Percentiles rank a stretch among this genome's conserved stretches.
Conservation (phyloP, 2,888 invertebrate species). For the Anorthoa munda region DNA sequence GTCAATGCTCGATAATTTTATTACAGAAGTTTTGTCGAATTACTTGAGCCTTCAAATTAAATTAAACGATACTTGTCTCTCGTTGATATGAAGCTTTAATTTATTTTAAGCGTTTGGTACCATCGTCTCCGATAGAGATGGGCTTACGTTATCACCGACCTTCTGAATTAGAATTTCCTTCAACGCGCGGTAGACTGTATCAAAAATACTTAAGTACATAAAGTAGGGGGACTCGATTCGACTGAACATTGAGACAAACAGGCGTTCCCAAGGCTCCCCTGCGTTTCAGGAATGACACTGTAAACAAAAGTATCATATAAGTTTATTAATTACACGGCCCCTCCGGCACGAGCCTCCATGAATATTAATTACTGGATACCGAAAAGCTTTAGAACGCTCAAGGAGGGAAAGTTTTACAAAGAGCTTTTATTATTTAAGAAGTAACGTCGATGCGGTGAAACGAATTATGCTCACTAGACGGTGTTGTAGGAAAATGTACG, state of each 20-base stretch:
- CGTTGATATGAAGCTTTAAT: constrained; percentile 82
- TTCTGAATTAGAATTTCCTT: constrained; percentile 45
- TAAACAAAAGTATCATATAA: constrained; percentile 91
- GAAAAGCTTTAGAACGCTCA: constrained; percentile 90
- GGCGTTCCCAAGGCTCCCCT: constrained; percentile 75
- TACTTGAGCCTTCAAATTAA: constrained; percentile 88
- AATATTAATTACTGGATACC: constrained; percentile 91
- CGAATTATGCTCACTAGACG: constrained; percentile 83
- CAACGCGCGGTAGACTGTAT: constrained; percentile 40
- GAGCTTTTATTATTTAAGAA: constrained; percentile 91
- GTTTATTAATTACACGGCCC: constrained; percentile 91
- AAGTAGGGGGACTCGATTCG: constrained; percentile 57
- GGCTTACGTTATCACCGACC: constrained; percentile 51
- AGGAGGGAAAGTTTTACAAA: constrained; percentile 91
- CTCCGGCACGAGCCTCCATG: constrained; percentile 89
- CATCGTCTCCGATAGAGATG: constrained; percentile 54
- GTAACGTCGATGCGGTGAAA: constrained; percentile 87
- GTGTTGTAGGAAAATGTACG: constrained; percentile 70
- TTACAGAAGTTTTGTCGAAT: constrained; percentile 90
- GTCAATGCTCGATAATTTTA: constrained; percentile 90
- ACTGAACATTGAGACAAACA: constrained; percentile 72
- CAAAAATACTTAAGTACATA: constrained; percentile 54
- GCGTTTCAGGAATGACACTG: constrained; percentile 88
- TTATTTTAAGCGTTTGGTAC: constrained; percentile 68
- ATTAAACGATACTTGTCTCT: constrained; percentile 87